Base-by-base conservation (phyloP, 1,140 invertebrate species). In the Zaprionus africanus region DNA sequence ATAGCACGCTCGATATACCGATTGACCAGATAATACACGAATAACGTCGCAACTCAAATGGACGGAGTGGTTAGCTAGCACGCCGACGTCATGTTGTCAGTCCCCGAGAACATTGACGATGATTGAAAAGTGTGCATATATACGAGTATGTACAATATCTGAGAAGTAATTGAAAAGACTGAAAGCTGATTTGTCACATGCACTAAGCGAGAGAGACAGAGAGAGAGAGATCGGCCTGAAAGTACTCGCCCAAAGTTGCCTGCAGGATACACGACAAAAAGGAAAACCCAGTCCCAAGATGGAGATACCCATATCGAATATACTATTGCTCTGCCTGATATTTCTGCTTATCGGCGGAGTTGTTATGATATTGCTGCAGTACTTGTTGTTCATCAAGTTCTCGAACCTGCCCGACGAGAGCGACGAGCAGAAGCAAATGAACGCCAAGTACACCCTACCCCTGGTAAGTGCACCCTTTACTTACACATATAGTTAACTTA, bases 331-430 rank as follows among this genome's bases (percentile, higher is more conserved):
- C 34, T 90, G 92, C 51, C 61, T 92, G 26, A 87, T 93, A 63
- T 93, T 93, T 41, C 63, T 93, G 64, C 81, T 93, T 36, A 90
- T 94, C 62, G 94, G 94, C 64, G 93, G 93, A 46, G 93, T 94
- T 64, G 77, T 94, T 58, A 94, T 93, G 65, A 82, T 94, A 61
- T 83, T 93, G 60, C 81, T 94, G 15, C 94, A 94, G 81, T 94
- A 94, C 87, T 93, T 94, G 77, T 83, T 94, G 28, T 93, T 94
- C 57, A 91, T 94, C 54, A 92, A 92, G 74, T 94, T 93, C 78
- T 93, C 93, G 46, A 93, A 93, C 69, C 84, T 93, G 68, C 93
- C 92, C 51, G 93, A 93, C 28, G 75, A 92, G 56, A 93, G 86
- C 60, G 90, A 90, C 53, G 82, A 90, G 53, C 91, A 93, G 53